Percentiles rank a stretch among this genome's conserved stretches.
These are phyloP conservation scores for Pocillopora damicornis DNA, from an alignment of 64 coral and sea anemone species.

Conservation along the genomic window DNA sequence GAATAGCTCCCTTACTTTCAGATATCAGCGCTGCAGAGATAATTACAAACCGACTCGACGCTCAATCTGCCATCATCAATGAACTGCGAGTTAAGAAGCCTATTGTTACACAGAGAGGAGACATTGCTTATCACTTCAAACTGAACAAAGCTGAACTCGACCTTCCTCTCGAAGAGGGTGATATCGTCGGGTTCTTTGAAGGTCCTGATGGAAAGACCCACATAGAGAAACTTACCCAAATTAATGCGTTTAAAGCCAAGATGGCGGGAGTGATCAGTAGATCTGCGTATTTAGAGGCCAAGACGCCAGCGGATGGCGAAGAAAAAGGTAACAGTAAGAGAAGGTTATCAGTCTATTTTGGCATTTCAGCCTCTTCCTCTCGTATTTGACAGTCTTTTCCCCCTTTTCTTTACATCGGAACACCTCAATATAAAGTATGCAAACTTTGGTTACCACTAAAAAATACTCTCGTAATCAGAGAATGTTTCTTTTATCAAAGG, in stretches of 20 bases:
- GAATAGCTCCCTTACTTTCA: neutral
- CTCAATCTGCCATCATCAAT: slow-evolving; percentile 72
- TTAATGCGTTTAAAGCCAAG: slow-evolving; percentile 63
- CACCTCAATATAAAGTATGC: too few species aligned
- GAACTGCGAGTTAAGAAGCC: slow-evolving; percentile 80
- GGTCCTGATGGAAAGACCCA: slow-evolving; percentile 55
- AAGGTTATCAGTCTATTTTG: neutral
- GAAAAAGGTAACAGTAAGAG: slow-evolving; percentile 48
- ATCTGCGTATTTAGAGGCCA: slow-evolving; percentile 87
- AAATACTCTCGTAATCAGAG: too few species aligned
- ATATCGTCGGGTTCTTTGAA: slow-evolving; percentile 88
- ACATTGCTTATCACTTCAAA: slow-evolving; percentile 93
- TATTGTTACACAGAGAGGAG: slow-evolving; percentile 75
- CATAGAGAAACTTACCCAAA: slow-evolving; percentile 68
- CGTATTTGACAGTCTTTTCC: too few species aligned
- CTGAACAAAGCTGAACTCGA: slow-evolving; percentile 44
- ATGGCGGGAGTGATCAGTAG: slow-evolving; percentile 92
- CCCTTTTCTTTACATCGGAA: too few species aligned
- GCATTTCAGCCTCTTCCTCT: too few species aligned
- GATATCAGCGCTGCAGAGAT: slow-evolving; percentile 36
- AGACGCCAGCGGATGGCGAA: slow-evolving; percentile 27
- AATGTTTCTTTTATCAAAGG: too few species aligned
- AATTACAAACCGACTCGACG: slow-evolving; percentile 81
- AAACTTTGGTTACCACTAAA: too few species aligned
- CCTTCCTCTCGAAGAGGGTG: slow-evolving; percentile 77